These are phyloP conservation scores for Cololabis saira DNA, from an alignment of 2,113 vertebrate species.

Conservation along the genomic window DNA sequence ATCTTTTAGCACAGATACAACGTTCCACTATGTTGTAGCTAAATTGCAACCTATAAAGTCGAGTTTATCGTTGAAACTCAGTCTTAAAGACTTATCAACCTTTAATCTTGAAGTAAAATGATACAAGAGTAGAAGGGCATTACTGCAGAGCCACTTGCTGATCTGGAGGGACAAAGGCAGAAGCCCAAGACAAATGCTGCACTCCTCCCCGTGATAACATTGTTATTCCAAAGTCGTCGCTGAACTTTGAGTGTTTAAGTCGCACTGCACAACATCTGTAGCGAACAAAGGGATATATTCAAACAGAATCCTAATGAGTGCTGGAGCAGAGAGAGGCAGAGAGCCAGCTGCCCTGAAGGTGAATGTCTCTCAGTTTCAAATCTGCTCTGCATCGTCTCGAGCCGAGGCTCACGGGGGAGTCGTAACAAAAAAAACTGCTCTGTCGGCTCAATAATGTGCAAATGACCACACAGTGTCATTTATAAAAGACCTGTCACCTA, in stretches of 20 bases:
- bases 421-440: background rate
- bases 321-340: background rate
- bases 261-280: slow-evolving; percentile 50
- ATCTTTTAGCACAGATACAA: no score
- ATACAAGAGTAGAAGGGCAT: no score
- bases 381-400: slow-evolving; percentile 46
- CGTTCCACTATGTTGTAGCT: background rate
- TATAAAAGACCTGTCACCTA: background rate
- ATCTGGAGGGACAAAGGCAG: background rate
- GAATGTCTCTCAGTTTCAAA: slow-evolving; percentile 37
- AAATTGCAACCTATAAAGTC: background rate
- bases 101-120: slow-evolving; percentile 6
- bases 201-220: slow-evolving; percentile 13
- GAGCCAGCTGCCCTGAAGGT: slow-evolving; percentile 42
- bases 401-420: slow-evolving; percentile 14
- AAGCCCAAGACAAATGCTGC: background rate
- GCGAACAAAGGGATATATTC: slow-evolving; percentile 38
- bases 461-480: slow-evolving; percentile 1
- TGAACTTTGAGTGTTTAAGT: slow-evolving; percentile 41
- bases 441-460: slow-evolving; percentile 22
- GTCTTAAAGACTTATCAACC: slow-evolving; percentile 8
- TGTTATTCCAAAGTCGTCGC: slow-evolving; percentile 27
- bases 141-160: slow-evolving; percentile 17
- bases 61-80: slow-evolving; percentile 1
- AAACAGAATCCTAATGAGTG: slow-evolving; percentile 54